A percentile compares a stretch with the other conserved stretches of the same genome.
phyloP scores from a whole-genome alignment of 1,140 invertebrate genomes.

The Danaus melanippus region DNA sequence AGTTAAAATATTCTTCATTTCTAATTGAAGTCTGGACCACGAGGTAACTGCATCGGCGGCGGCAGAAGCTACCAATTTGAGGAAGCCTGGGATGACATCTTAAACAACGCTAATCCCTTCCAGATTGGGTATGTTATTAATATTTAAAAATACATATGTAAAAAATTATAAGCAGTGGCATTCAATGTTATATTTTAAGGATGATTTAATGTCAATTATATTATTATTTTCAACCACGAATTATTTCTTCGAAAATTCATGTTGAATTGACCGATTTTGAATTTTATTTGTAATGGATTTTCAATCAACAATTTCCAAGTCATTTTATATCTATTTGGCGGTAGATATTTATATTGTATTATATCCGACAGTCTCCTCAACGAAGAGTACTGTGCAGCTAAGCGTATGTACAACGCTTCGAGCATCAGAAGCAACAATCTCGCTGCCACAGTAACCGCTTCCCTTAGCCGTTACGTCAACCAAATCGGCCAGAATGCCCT shows the following conservation, averaged over 20 bases:
- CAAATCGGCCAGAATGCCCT: conserved; percentile 19
- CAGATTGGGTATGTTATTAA: conserved; percentile 27
- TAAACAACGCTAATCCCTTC: conserved; percentile 25
- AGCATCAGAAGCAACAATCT: conserved; percentile 45
- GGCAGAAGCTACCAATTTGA: conserved; percentile 53
- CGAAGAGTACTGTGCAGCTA: conserved; percentile 48
- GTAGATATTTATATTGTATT: neutral
- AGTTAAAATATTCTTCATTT: neutral
- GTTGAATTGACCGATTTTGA: neutral
- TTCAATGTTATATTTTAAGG: no score
- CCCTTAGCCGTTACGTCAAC: conserved; percentile 22
- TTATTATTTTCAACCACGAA: neutral
- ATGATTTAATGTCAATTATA: conserved; percentile 1
- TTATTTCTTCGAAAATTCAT: neutral
- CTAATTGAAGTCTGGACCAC: conserved; percentile 30
- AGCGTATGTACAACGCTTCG: conserved; percentile 41
- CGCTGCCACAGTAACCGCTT: conserved; percentile 38
- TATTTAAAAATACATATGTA: no score
- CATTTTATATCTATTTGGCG: no score
- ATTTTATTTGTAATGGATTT: no score
- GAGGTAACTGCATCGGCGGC: conserved; percentile 39
- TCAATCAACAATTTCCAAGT: no score
- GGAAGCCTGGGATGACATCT: conserved; percentile 43
- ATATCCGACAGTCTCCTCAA: conserved; percentile 34
- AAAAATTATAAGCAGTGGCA: no score